phyloP scores from a whole-genome alignment of 2,113 vertebrate species.

The Pimephales promelas region DNA sequence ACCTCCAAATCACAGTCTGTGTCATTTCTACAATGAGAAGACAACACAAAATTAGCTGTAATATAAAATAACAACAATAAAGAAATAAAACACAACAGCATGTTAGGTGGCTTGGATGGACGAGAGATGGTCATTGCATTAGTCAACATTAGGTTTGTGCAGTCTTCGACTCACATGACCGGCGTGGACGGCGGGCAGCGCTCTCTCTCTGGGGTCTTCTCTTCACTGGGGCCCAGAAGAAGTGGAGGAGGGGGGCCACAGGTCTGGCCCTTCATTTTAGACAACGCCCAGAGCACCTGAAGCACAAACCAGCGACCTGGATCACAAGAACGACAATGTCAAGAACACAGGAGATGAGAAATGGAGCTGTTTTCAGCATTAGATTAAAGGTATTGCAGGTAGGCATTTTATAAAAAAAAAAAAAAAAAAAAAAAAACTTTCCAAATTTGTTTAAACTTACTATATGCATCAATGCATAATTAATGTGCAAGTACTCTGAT shows the following conservation, averaged over 20 bases:
- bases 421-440: no score
- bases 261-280: conserved; percentile 31
- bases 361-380: no score
- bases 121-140: background rate
- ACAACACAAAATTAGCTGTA: no score
- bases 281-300: conserved; percentile 33
- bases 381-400: no score
- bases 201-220: conserved; percentile 50
- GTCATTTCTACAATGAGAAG: conserved; percentile 55
- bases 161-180: conserved; percentile 65
- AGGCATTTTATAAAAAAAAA: no score
- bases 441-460: no score
- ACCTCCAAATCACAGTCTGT: conserved; percentile 37
- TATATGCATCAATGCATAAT: no score
- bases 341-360: no score
- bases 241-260: background rate
- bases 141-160: background rate
- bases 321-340: conserved; percentile 16
- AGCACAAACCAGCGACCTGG: conserved; percentile 74
- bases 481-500: no score
- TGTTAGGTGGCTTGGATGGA: background rate
- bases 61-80: no score
- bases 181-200: conserved; percentile 71
- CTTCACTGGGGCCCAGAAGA: background rate
- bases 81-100: background rate